Evolutionary conservation across 2,888 invertebrate species (phyloP), one percentile per base, ranked within the genome.

Genomic region (Mythimna albipuncta): DNA sequence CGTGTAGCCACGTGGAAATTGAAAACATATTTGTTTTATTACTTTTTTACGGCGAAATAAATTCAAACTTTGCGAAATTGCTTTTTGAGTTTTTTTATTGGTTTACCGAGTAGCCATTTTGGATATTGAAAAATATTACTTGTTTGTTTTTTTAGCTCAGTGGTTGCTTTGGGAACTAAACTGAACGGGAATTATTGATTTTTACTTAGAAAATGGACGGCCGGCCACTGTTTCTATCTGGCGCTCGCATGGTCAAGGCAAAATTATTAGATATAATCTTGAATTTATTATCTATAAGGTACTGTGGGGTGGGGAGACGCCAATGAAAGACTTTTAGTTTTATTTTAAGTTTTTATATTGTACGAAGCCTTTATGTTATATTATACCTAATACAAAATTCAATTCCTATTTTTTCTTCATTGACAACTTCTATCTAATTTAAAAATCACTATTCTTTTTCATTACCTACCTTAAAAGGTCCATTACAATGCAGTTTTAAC

Each of bases 1-100:
- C 6, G 52, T 54, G 50, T 59, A 62, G 26, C 32, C 38, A 66
- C 32, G 47, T 75, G 57, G 16, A 52, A 71, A 74, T 6, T 21
- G 84, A 70, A 64, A 84, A 72, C 69, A 5, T 50, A 32, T 70
- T 81, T 73, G 55, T 73, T 73, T 81, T 73, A 70, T 67, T 58
- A 59, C 54, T 69, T 69, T 80, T 75, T 83, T 80, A 83, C 26
- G 35, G 47, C 50, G 26, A 64, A 59, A 35, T 69, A 62, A 69
- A 73, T 66, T 67, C 19, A 54, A 62, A 55, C 21, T 55, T 68
- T 62, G 19, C 10, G 16, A 71, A 63, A 79, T 79, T 59, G 65
- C 16, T 11, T 79, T 79, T 73, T 64, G 26, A 69, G 54, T 65
- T 64, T 13, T 50, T 9, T 32, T 47, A 62, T 52, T 61, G 11